Percentiles rank a stretch among this genome's conserved stretches.
These are phyloP conservation scores for Eugnorisma glareosa DNA, from an alignment of 2,888 invertebrate species.

Conservation along the genomic window DNA sequence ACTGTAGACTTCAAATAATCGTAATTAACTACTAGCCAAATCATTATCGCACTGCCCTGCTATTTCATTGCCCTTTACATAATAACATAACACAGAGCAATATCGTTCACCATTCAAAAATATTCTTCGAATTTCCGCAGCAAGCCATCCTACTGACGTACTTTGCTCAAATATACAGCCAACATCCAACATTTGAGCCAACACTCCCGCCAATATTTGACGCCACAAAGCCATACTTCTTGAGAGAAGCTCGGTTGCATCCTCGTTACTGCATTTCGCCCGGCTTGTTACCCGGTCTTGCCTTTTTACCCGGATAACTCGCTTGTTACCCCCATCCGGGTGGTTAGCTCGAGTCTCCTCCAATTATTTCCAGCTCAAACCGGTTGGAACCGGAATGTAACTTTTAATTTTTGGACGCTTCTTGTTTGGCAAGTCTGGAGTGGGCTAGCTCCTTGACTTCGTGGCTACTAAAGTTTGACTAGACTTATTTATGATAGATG, in stretches of 20 bases:
- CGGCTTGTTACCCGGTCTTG: constrained; percentile 78
- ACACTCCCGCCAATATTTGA: constrained; percentile 57
- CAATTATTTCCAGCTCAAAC: constrained; percentile 88
- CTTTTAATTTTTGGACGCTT: constrained; percentile 74
- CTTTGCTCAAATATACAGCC: constrained; percentile 12
- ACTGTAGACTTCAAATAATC: neutral
- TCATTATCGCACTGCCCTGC: too few species aligned
- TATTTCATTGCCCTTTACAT: neutral
- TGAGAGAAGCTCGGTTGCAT: constrained; percentile 77
- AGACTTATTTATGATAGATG: constrained; percentile 42
- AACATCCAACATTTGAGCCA: constrained; percentile 48
- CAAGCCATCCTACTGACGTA: constrained; percentile 3
- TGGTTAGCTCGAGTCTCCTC: constrained; percentile 88
- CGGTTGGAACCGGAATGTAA: constrained; percentile 80
- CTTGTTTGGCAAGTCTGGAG: constrained; percentile 58
- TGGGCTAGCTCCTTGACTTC: constrained; percentile 38
- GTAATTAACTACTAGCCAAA: neutral
- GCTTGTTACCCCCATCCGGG: constrained; percentile 86
- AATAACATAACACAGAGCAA: neutral
- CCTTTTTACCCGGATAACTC: constrained; percentile 79
- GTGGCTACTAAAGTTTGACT: constrained; percentile 44
- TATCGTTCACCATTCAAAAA: neutral
- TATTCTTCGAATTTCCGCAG: neutral
- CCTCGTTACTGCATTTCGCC: constrained; percentile 77
- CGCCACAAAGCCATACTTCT: constrained; percentile 72